phyloP scores from a whole-genome alignment of 2,888 invertebrate genomes.

The Apamea epomidion region DNA sequence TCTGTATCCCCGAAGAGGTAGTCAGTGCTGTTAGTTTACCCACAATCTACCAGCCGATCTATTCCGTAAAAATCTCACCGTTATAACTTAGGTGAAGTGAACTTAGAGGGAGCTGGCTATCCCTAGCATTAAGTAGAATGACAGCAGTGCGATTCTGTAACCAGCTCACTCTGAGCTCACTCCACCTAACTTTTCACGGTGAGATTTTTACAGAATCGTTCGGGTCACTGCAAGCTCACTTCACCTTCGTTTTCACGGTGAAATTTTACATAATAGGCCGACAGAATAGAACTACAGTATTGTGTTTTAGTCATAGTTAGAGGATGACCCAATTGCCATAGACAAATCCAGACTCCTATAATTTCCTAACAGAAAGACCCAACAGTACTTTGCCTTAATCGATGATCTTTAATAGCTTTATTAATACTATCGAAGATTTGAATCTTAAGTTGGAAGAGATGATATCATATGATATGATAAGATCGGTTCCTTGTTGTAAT shows the following conservation, averaged over 20 bases:
- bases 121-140: too few relatives aligned
- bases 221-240: too few relatives aligned
- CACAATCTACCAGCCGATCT: not conserved
- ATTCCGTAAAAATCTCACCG: too few relatives aligned
- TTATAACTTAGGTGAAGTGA: too few relatives aligned
- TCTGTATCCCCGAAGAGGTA: not conserved
- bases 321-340: not conserved
- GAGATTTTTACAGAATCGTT: too few relatives aligned
- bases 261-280: too few relatives aligned
- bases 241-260: too few relatives aligned
- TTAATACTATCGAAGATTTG: not conserved
- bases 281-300: not conserved
- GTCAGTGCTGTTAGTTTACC: not conserved
- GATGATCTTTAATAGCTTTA: not conserved
- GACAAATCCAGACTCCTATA: not conserved
- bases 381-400: not conserved
- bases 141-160: too few relatives aligned
- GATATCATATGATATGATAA: not conserved
- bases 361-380: too few relatives aligned
- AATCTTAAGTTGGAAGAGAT: slow-evolving; percentile 1
- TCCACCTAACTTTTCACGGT: too few relatives aligned
- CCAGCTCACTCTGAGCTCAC: too few relatives aligned
- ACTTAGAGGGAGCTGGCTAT: too few relatives aligned
- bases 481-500: slow-evolving; percentile 4
- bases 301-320: not conserved